Base-by-base conservation (phyloP, 1,140 invertebrate genomes). In the Leptinotarsa texana region DNA sequence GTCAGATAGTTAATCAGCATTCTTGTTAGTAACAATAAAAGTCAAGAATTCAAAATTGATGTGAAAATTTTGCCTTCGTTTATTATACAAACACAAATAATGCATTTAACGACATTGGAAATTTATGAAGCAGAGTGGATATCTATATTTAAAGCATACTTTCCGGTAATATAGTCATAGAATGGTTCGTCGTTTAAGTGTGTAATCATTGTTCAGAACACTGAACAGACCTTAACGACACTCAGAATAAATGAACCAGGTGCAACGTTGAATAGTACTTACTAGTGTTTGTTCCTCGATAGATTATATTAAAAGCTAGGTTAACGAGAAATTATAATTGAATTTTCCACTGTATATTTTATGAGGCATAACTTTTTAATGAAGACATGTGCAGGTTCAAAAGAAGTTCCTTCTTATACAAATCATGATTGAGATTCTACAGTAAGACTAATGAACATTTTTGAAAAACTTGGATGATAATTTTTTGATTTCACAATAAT, bases 301-400 rank as follows among this genome's bases (percentile, higher is more conserved):
- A 42, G 8, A 11, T 42, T 42, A 6, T 33, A 42, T 42, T 42
- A 3, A 42, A 42, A 42, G 33, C 33, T 6, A 42, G 33, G 51
- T 18, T 57, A 57, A 17, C 6, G 15, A 57, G 13, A 57, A 57
- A n/a, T 15, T 57, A 57, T 57, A 18, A 57, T 57, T 57, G n/a
- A 57, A 57, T 57, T 57, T 8, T 18, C 6, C 51, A 17, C 15
- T 57, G n/a, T n/a, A n/a, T 18, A 57, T 57, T 57, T 57, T n/a
- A 57, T 57, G 51, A 57, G 51, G 13, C 51, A 57, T 57, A 57
- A 17, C 51, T 57, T 57, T 57, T 57, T 57, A 57, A 57, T 57
- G 15, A 18, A 18, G 51, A 57, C 13, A 17, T 18, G n/a, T 42
- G 33, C 33, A 42, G 33, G 8, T 42, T 42, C 33, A 42, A 11